Evolutionary conservation across 2,113 vertebrate species (phyloP).

Genomic region (Thomomys bottae): DNA sequence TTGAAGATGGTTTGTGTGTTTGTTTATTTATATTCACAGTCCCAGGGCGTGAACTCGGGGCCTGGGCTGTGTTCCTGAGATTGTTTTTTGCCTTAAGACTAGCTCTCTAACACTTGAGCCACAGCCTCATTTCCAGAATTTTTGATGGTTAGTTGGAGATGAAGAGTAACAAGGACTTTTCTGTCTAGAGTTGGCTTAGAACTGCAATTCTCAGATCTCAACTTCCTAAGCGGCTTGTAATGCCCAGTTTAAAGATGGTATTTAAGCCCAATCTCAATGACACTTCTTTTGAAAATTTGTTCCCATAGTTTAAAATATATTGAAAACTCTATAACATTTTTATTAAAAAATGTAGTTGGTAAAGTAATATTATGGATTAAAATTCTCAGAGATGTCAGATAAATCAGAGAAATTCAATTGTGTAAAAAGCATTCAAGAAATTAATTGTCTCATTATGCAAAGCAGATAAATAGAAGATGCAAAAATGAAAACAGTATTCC

Average conservation of each 20-base stretch:
- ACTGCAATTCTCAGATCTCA: no score
- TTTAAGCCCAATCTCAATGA: not conserved
- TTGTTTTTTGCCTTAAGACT: no score
- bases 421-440: not conserved
- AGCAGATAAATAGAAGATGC: slow-evolving; percentile 3
- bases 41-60: no score
- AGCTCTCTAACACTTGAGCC: no score
- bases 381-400: slow-evolving; percentile 2
- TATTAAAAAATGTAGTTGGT: not conserved
- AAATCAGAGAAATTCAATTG: not conserved
- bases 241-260: not conserved
- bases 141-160: no score
- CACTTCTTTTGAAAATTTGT: not conserved
- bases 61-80: no score
- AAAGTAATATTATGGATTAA: not conserved
- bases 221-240: no score
- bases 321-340: not conserved
- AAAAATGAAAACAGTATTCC: not conserved
- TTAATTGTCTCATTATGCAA: slow-evolving; percentile 47
- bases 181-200: no score
- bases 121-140: no score
- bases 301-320: not conserved
- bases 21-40: no score
- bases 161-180: no score
- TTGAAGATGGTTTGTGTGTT: no score